Evolutionary conservation across 2,888 invertebrate genomes (phyloP).

Genomic region (Lasioglossum villosulum): DNA sequence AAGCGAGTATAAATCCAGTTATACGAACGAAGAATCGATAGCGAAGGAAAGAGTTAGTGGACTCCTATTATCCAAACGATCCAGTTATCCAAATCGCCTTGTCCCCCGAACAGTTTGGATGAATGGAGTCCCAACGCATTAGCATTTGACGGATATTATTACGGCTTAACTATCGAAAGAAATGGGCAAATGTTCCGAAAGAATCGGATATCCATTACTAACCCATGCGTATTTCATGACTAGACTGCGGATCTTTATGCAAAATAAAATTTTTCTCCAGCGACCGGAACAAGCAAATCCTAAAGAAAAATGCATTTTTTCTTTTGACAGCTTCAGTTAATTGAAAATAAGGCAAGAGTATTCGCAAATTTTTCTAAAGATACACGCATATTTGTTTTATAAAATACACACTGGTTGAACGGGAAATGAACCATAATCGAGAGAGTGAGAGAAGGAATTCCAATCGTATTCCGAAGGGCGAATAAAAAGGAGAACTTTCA

Average conservation of each 20-base stretch:
- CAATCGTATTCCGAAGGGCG: not conserved
- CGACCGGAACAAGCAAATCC: not conserved
- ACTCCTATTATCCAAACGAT: not conserved
- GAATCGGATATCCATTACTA: conserved; percentile 6
- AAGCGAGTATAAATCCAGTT: not conserved
- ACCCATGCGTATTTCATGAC: not conserved
- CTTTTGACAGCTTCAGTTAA: not conserved
- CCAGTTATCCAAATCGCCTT: conserved; percentile 6
- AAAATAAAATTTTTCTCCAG: not conserved
- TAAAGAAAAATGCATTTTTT: not conserved
- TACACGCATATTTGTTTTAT: not conserved
- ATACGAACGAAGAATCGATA: not conserved
- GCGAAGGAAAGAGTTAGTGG: not conserved
- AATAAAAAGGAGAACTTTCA: not conserved
- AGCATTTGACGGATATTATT: conserved; percentile 3
- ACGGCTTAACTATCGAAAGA: conserved; percentile 1
- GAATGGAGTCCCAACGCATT: not conserved
- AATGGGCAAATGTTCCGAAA: not conserved
- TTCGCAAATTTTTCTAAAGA: too few species aligned
- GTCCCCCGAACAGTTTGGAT: not conserved
- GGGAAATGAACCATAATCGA: not conserved
- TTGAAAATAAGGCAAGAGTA: not conserved
- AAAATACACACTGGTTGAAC: not conserved
- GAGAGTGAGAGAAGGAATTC: not conserved
- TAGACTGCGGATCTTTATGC: not conserved